Conservation (phyloP, 2,113 vertebrate species). For the Caretta caretta region DNA sequence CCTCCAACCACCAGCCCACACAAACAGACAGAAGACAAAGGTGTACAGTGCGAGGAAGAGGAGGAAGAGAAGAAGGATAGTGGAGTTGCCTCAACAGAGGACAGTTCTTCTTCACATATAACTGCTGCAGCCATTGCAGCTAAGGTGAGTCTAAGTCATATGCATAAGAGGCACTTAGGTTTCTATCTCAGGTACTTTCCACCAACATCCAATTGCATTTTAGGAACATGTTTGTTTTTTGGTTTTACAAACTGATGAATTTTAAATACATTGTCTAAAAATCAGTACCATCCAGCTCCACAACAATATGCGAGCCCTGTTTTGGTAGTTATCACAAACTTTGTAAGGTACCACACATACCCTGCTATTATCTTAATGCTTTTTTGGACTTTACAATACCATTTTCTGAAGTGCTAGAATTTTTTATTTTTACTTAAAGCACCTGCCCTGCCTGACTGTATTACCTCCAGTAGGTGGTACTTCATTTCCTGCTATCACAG, state of each 20-base stretch:
- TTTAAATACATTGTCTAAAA: not conserved
- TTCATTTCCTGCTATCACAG: not conserved
- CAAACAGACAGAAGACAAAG: constrained; percentile 97
- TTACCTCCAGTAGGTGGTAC: not conserved
- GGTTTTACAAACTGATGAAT: not conserved
- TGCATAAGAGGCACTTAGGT: not conserved
- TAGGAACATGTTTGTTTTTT: not conserved
- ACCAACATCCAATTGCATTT: not conserved
- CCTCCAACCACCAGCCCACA: constrained; percentile 92
- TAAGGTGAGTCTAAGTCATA: constrained; percentile 85
- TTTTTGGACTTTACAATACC: not conserved
- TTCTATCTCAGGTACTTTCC: constrained; percentile 54
- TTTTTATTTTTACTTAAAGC: not conserved
- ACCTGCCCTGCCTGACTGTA: not conserved
- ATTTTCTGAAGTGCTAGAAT: not conserved
- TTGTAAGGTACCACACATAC: not conserved
- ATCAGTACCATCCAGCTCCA: not conserved
- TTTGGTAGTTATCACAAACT: not conserved
- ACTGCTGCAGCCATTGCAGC: constrained; percentile 97
- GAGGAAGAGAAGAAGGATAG: constrained; percentile 99
- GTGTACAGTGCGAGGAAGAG: constrained; percentile 98
- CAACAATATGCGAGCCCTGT: not conserved
- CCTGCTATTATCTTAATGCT: not conserved
- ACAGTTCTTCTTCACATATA: constrained; percentile 97
- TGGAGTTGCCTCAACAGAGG: constrained; percentile 95